Evolutionary conservation across 1,140 invertebrate genomes (phyloP).

Genomic region (Zophobas atratus): DNA sequence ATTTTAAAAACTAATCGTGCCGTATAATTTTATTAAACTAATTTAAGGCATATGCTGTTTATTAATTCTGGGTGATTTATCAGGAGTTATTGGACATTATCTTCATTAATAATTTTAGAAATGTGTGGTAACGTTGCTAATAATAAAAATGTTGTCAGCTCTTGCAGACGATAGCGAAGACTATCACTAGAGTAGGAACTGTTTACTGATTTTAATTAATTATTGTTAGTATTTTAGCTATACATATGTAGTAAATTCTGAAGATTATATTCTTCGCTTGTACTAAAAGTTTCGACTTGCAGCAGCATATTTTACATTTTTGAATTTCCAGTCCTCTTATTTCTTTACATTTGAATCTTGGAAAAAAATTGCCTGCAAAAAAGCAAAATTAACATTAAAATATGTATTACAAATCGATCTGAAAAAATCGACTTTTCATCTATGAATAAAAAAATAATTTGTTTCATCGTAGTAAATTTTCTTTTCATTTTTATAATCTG

Average conservation of each 20-base stretch:
- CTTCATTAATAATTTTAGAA: slow-evolving; percentile 8
- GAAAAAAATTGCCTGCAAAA: no score
- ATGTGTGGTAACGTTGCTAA: slow-evolving; percentile 27
- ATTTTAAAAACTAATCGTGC: slow-evolving; percentile 16
- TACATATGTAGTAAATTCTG: no score
- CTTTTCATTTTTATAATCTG: no score
- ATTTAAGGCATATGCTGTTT: slow-evolving; percentile 20
- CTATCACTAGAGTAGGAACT: background rate
- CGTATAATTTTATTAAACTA: slow-evolving; percentile 29
- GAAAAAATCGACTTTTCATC: no score
- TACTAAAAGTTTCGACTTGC: no score
- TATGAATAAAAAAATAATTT: background rate
- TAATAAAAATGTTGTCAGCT: slow-evolving; percentile 35
- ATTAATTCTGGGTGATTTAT: slow-evolving; percentile 13
- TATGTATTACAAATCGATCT: no score
- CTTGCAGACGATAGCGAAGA: background rate
- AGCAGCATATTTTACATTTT: no score
- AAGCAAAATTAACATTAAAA: no score
- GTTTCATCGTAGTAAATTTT: background rate
- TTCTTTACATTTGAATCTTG: no score
- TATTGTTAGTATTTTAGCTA: no score
- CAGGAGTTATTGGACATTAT: background rate
- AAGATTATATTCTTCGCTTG: no score
- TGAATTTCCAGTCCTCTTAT: no score
- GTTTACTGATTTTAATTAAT: background rate